phyloP scores from a whole-genome alignment of 2,797 vertebrate species.

The Knipowitschia caucasica region DNA sequence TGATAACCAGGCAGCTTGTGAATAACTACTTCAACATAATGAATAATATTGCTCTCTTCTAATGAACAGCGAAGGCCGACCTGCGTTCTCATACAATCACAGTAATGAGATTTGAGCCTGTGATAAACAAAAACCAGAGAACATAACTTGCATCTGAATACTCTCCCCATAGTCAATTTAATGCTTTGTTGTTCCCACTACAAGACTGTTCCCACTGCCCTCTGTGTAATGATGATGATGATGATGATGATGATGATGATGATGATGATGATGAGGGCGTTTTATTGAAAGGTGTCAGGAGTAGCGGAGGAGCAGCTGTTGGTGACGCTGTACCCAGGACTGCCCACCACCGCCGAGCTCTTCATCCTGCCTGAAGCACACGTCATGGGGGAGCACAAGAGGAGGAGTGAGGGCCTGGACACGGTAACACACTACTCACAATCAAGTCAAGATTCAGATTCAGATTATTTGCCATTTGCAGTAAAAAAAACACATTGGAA shows the following conservation, averaged over 20 bases:
- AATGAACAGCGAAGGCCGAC: too few species aligned
- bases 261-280: background rate
- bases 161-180: too few species aligned
- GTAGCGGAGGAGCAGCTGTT: conserved; percentile 86
- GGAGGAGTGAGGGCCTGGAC: conserved; percentile 79
- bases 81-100: too few species aligned
- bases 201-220: background rate
- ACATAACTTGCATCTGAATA: too few species aligned
- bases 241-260: background rate
- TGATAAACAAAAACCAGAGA: too few species aligned
- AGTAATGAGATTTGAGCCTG: too few species aligned
- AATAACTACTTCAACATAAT: too few species aligned
- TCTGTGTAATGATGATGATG: background rate
- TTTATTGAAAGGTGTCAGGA: conserved; percentile 77
- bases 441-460: too few species aligned
- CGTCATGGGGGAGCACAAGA: conserved; percentile 78
- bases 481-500: too few species aligned
- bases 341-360: conserved; percentile 91
- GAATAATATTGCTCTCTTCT: too few species aligned
- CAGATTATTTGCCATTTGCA: too few species aligned
- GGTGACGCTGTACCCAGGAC: conserved; percentile 89
- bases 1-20: too few species aligned
- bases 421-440: conserved; percentile 68
- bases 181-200: background rate
- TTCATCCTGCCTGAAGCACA: conserved; percentile 87